phyloP scores from a whole-genome alignment of 2,797 vertebrate species.

The Dipus sagitta region DNA sequence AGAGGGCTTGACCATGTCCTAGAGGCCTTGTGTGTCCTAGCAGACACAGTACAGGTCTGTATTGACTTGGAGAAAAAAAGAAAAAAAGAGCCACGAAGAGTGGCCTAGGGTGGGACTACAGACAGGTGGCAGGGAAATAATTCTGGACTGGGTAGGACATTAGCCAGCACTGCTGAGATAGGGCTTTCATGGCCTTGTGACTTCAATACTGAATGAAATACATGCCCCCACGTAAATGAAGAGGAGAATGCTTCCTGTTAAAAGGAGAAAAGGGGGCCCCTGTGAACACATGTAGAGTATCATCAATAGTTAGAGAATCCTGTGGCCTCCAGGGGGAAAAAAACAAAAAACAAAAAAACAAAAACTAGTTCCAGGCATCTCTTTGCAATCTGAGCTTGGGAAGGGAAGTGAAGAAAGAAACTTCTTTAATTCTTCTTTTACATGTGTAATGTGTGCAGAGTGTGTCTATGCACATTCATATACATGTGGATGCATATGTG shows the following conservation, averaged over 20 bases:
- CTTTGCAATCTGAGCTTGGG: background rate
- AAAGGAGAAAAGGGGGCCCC: background rate
- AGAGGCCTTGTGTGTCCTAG: background rate
- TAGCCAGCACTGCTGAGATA: background rate
- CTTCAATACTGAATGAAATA: background rate
- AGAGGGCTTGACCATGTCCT: background rate
- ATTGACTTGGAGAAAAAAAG: background rate
- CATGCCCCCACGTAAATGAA: rapidly evolving
- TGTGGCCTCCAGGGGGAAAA: background rate
- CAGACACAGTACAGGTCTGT: background rate
- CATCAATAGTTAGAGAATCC: background rate
- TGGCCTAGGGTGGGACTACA: background rate
- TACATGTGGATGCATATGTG: no score
- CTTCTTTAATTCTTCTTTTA: no score
- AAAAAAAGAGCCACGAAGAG: background rate
- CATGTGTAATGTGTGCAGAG: no score
- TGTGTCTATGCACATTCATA: no score
- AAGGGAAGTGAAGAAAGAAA: background rate
- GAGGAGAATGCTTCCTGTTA: background rate
- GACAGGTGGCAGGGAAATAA: background rate
- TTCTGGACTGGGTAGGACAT: background rate
- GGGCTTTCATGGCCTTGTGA: background rate
- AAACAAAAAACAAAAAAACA: background rate
- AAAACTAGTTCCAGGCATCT: background rate
- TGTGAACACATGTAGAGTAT: background rate